Percentiles rank a stretch among this genome's conserved stretches.
These are phyloP conservation scores for Cryptotermes secundus DNA, from an alignment of 1,140 invertebrate genomes.

Conservation along the genomic window DNA sequence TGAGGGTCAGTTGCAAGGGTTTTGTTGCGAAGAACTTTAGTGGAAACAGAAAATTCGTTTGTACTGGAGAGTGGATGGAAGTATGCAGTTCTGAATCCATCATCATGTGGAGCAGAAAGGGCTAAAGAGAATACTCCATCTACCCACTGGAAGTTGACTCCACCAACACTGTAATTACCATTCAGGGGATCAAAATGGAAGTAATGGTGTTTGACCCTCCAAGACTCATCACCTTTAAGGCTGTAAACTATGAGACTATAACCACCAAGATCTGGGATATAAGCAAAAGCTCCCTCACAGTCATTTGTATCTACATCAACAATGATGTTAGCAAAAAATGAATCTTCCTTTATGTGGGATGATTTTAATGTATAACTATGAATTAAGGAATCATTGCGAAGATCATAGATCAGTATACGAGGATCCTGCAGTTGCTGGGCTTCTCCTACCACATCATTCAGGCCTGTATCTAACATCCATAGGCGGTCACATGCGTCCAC, in stretches of 20 bases:
- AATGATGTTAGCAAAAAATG: conserved; percentile 74
- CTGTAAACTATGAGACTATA: conserved; percentile 76
- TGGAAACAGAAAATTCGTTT: conserved; percentile 72
- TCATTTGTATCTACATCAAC: conserved; percentile 65
- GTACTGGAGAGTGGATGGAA: conserved; percentile 75
- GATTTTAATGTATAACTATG: conserved; percentile 64
- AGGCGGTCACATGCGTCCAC: conserved; percentile 70
- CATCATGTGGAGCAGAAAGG: conserved; percentile 56
- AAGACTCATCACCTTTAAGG: conserved; percentile 68
- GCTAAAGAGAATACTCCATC: conserved; percentile 72
- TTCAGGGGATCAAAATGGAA: conserved; percentile 78
- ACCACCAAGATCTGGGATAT: conserved; percentile 70
- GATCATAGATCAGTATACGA: conserved; percentile 69
- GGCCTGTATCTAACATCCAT: conserved; percentile 74
- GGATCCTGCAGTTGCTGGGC: conserved; percentile 59
- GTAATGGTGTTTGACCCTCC: conserved; percentile 74
- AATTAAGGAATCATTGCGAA: conserved; percentile 68
- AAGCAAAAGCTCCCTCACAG: conserved; percentile 71
- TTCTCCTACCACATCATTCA: conserved; percentile 67
- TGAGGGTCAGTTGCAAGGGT: conserved; percentile 50
- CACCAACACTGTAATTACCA: conserved; percentile 66
- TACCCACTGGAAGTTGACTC: conserved; percentile 75
- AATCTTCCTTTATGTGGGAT: conserved; percentile 58
- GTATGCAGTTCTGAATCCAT: conserved; percentile 52
- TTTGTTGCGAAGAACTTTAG: conserved; percentile 67